Base-by-base conservation (phyloP, 2,113 vertebrate genomes). In the Prionailurus viverrinus region DNA sequence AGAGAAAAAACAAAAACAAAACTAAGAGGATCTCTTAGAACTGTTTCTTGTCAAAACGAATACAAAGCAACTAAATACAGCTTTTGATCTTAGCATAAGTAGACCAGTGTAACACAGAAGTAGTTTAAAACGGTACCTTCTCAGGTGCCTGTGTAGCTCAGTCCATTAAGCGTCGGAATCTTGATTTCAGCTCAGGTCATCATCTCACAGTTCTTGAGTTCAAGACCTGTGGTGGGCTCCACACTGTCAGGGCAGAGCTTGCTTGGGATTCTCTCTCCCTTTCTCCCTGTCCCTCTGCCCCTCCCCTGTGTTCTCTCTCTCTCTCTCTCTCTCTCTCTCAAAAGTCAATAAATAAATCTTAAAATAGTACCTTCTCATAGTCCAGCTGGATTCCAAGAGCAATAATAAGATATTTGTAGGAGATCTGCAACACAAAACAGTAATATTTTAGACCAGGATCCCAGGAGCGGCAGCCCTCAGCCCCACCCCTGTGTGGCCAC, bases 331-430 rank as follows among this genome's bases (percentile, higher is more conserved):
- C 21, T 58, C 7, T 21, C 18, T 61, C 23, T 14, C 21, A 61
- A 61, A 61, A 61, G 58, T 61, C 23, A 61, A 25, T 7, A 61
- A 61, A 61, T 61, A 61, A 61, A 61, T 19, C 88, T 92, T 85
- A 69, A 98, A 96, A 93, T 85, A 51, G 96, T 99, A 99, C 99
- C 99, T 99, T 99, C 94, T 99, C 99, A 91, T 99, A 99, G 96
- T 99, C 99, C 80, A 99, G 99, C 97, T 99, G 99, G 89, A 99
- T 98, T 80, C 99, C 99, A 58, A 99, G 99, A 89, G 99, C 99
- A 97, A 99, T 99, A 95, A 99, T 99, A 98, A 99, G 98, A 97
- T 99, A 99, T 95, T 99, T 99, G 97, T 99, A 99, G 48, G 99
- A 99, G 96, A 99, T 98, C 99, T 99, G 98, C 85, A 98, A 98